phyloP scores from a whole-genome alignment of 2,113 vertebrate species.

The Zingel zingel region DNA sequence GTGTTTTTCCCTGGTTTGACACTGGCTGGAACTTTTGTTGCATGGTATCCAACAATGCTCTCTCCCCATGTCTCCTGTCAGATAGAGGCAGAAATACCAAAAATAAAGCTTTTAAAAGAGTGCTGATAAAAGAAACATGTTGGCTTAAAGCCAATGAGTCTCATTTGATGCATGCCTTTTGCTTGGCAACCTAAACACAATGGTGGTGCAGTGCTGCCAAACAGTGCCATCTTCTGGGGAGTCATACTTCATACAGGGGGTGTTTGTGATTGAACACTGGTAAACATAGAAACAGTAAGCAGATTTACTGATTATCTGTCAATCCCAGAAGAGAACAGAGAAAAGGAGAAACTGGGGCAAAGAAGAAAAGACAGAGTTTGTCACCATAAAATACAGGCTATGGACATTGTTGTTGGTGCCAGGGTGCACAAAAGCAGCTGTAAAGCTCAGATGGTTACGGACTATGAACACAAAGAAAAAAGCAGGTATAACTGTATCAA shows the following conservation, averaged over 20 bases:
- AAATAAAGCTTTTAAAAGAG: not conserved
- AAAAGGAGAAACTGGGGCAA: constrained; percentile 52
- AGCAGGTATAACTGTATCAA: not conserved
- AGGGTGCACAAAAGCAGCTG: not conserved
- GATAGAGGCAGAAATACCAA: constrained; percentile 17
- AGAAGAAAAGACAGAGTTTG: constrained; percentile 31
- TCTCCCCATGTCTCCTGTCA: constrained; percentile 2
- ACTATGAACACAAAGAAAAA: constrained; percentile 4
- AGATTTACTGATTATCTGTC: constrained; percentile 54
- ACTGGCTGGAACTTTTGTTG: not conserved
- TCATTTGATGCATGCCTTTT: constrained; percentile 41
- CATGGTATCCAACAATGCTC: not conserved
- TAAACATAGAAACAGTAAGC: constrained; percentile 57
- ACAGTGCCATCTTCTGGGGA: constrained; percentile 77
- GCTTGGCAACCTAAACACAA: constrained; percentile 16
- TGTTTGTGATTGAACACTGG: constrained; percentile 44
- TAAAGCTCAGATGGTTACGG: not conserved
- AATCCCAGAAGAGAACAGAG: constrained; percentile 51
- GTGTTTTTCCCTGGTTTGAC: not conserved
- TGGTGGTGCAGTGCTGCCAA: constrained; percentile 39
- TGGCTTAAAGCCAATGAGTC: constrained; percentile 31
- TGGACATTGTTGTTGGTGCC: constrained; percentile 21
- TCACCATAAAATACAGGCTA: not conserved
- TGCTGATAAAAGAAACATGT: constrained; percentile 29
- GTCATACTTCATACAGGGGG: constrained; percentile 41